These are phyloP conservation scores for Ciconia boyciana DNA, from an alignment of 2,113 vertebrate species.

Conservation along the genomic window DNA sequence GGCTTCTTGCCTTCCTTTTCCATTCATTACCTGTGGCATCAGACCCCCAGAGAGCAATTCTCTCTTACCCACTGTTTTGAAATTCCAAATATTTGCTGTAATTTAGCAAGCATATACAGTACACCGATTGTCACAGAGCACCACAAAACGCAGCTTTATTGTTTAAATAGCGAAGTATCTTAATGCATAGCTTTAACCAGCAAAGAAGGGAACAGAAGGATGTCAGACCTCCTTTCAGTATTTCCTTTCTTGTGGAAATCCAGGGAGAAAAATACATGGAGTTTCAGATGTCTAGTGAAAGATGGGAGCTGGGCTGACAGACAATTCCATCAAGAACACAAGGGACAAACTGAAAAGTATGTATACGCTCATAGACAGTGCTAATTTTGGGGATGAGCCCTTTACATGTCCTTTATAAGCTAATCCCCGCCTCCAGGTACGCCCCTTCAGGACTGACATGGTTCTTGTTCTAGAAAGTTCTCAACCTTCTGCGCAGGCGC, in stretches of 20 bases:
- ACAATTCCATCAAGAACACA: background rate
- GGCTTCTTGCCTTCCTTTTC: background rate
- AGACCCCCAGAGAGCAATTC: background rate
- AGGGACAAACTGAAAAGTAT: background rate
- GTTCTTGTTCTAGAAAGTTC: too few species aligned
- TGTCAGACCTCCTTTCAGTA: background rate
- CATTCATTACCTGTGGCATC: background rate
- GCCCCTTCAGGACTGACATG: too few species aligned
- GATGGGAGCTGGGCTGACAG: background rate
- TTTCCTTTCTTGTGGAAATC: background rate
- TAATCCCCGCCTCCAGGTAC: too few species aligned
- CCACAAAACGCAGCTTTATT: background rate
- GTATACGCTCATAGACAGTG: background rate
- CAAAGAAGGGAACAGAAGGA: background rate
- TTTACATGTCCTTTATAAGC: background rate
- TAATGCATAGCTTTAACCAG: background rate
- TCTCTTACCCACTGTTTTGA: background rate
- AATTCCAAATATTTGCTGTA: background rate
- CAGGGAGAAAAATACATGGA: fast-evolving
- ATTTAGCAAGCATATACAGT: background rate
- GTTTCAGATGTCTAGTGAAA: background rate
- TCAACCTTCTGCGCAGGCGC: too few species aligned
- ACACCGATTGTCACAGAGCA: background rate
- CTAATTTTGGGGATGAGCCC: background rate
- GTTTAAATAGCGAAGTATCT: background rate